phyloP scores from a whole-genome alignment of 2,113 vertebrate genomes.

The Apus apus region DNA sequence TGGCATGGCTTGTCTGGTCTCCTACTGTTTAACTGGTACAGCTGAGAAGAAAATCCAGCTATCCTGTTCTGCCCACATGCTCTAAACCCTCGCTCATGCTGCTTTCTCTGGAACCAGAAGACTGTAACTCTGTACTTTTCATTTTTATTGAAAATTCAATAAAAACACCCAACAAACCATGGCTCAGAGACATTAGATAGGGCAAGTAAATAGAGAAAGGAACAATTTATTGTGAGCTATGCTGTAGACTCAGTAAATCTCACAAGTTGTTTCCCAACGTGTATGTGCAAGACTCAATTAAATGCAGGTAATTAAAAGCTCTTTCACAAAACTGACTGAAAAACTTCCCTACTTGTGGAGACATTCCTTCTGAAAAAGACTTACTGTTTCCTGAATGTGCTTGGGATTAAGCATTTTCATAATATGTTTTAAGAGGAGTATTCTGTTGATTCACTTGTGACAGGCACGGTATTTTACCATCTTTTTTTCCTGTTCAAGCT shows the following conservation, averaged over 20 bases:
- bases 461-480: neutral
- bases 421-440: neutral
- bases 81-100: neutral
- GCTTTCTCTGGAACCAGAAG: neutral
- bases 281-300: conserved; percentile 28
- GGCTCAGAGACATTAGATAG: neutral
- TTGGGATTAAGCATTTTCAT: neutral
- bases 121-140: neutral
- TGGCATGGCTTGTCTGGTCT: neutral
- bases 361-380: conserved; percentile 1
- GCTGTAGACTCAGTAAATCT: conserved; percentile 2
- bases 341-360: neutral
- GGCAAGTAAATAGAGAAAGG: neutral
- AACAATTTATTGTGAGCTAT: neutral
- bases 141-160: neutral
- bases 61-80: neutral
- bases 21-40: neutral
- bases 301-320: conserved; percentile 48
- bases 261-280: conserved; percentile 21
- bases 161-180: neutral
- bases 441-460: neutral
- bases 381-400: neutral
- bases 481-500: neutral
- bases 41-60: neutral
- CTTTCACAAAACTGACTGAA: conserved; percentile 4